Base-by-base conservation (phyloP, 2,888 invertebrate species). In the Deilephila elpenor region DNA sequence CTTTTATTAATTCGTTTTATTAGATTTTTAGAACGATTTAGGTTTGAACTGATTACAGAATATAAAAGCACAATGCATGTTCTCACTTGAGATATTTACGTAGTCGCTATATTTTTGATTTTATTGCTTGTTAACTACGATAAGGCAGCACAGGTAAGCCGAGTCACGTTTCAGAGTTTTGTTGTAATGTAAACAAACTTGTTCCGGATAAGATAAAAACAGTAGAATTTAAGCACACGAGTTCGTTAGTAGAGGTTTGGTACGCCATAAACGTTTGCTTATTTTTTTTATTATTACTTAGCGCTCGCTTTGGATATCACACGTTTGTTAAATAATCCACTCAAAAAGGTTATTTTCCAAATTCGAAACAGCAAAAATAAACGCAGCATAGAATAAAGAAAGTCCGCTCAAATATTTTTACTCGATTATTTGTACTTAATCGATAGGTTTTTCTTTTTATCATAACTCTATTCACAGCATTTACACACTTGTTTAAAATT, bases 141-240 rank as follows among this genome's bases (percentile, higher is more conserved):
- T 92, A 93, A 91, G 89, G 89, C 87, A 85, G 88, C 84, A 87
- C 86, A 91, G 90, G 90, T 91, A 92, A 88, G 86, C 86, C 82
- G 83, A 91, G 90, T 90, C 93, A 92, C 92, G 93, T 92, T 93
- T 91, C 87, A 91, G 87, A 89, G 89, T 93, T 93, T 92, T 91
- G 91, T 93, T 89, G 86, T 89, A 93, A 93, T 92, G 92, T 93
- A 93, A 93, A 93, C 93, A 93, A 93, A 93, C 91, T 92, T 91
- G 90, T 93, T 92, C 91, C 93, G 93, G 93, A 93, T 93, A 93
- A 93, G 93, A 93, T 93, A 93, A 92, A 91, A 91, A 91, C 88
- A 88, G 84, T 87, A 82, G 83, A 83, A 79, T 76, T 78, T 75
- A 78, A 74, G 78, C 80, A 80, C 77, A 77, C 75, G 77, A 77